These are phyloP conservation scores for Hirudo medicinalis DNA, from an alignment of 1,140 invertebrate species.

Conservation along the genomic window DNA sequence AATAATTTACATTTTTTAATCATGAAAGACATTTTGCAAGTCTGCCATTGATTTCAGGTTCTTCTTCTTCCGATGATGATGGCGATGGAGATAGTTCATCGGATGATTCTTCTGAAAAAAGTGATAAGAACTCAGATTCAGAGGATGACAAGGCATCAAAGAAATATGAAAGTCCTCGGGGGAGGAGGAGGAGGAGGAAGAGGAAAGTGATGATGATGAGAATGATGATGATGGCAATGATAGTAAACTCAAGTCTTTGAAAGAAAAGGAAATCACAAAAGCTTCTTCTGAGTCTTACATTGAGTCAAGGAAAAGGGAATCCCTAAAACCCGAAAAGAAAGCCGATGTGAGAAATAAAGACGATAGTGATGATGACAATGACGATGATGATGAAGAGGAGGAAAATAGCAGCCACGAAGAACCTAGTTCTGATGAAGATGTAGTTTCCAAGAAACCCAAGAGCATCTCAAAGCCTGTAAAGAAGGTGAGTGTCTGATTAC, in stretches of 20 bases:
- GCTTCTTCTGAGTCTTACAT: background rate
- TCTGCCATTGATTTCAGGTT: too few relatives aligned
- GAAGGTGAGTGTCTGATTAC: too few relatives aligned
- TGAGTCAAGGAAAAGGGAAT: too few relatives aligned
- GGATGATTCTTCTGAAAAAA: constrained; percentile 14
- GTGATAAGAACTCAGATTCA: constrained; percentile 15
- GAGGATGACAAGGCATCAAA: background rate
- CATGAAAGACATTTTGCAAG: too few relatives aligned
- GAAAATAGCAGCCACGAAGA: constrained; percentile 28
- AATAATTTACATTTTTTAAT: too few relatives aligned
- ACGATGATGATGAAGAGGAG: constrained; percentile 15
- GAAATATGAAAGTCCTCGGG: constrained; percentile 11
- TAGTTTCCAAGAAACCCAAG: constrained; percentile 1
- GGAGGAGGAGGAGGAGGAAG: constrained; percentile 24
- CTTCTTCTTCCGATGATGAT: constrained; percentile 16
- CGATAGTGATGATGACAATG: constrained; percentile 23
- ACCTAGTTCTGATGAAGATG: constrained; percentile 15
- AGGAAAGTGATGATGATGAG: constrained; percentile 24
- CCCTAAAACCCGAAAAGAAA: background rate
- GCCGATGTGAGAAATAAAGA: background rate
- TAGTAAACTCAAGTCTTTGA: background rate
- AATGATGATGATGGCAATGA: constrained; percentile 24
- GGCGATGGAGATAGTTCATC: constrained; percentile 26
- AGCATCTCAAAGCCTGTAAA: too few relatives aligned
- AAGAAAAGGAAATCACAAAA: background rate